Evolutionary conservation across 2,888 invertebrate species (phyloP), one percentile per base, ranked within the genome.

Genomic region (Caradrina kadenii): DNA sequence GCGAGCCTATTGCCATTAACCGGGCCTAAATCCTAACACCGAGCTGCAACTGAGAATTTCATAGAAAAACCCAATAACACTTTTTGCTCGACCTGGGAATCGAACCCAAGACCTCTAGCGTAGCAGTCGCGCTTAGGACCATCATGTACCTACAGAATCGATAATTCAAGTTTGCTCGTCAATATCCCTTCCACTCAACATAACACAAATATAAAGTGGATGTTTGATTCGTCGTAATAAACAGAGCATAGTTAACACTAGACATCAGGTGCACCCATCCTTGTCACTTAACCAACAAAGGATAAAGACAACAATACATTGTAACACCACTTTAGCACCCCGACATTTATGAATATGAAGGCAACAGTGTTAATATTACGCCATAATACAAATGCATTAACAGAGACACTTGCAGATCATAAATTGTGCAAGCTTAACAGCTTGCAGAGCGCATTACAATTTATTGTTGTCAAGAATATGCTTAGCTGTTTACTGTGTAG

Each of bases 401-500:
- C 5, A 39, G 1, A 17, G 1, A 60, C n/a, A 52, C 45, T 49
- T 19, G 21, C 35, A 53, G 53, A 48, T 66, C 56, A 59, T 64
- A 64, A 64, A 71, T 75, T 61, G 21, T 39, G 39, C 39, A 22
- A 52, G 60, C 60, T 65, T 26, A 59, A 21, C 42, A 42, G 11
- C 17, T 52, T 48, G 48, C 39, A 48, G 10, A 59, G 79, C 19
- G 48, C 52, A 26, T 60, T 49, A 63, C 62, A 67, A 63, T 67
- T 73, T 59, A 79, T 73, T 55, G n/a, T n/a, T 73, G 63, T 73
- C 73, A 55, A 48, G 48, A 53, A 73, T 59, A 76, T 60, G 59
- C 62, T 74, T 52, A 70, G 49, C 58, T 60, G 59, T 59, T 74
- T 53, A 70, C 54, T 62, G 15, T 52, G 31, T n/a, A 42, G 39